These are phyloP conservation scores for Terebella lapidaria DNA, from an alignment of 2,888 invertebrate species.

Conservation along the genomic window DNA sequence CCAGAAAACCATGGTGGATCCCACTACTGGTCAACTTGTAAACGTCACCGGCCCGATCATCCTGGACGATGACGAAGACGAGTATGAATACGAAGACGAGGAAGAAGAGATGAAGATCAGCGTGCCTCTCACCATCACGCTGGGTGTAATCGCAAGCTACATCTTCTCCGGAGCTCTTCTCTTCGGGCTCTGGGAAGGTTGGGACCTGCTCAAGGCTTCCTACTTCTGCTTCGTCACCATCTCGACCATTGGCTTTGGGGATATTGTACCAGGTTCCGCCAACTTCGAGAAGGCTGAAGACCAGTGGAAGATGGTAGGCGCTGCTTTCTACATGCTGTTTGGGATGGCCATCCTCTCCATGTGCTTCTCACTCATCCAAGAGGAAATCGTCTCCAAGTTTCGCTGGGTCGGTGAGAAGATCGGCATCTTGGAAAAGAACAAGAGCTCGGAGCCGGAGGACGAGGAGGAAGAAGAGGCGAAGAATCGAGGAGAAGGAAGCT, in stretches of 20 bases:
- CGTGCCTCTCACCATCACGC: constrained; percentile 50
- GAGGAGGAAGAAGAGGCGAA: too few relatives aligned
- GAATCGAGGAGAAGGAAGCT: too few relatives aligned
- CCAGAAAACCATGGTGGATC: too few relatives aligned
- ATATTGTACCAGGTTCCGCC: constrained; percentile 41
- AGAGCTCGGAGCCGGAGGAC: too few relatives aligned
- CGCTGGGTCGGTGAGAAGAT: too few relatives aligned
- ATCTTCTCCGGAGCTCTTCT: constrained; percentile 49
- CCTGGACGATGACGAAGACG: constrained; percentile 39
- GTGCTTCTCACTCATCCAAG: constrained; percentile 53
- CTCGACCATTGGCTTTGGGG: too few relatives aligned
- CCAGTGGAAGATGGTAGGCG: constrained; percentile 44
- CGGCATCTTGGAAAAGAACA: too few relatives aligned
- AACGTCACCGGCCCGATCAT: too few relatives aligned
- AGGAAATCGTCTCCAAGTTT: constrained; percentile 49
- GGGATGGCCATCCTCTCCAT: too few relatives aligned
- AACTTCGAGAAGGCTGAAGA: constrained; percentile 33
- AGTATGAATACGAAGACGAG: constrained; percentile 47
- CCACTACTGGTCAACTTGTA: background rate
- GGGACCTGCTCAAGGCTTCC: constrained; percentile 40
- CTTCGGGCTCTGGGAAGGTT: constrained; percentile 50
- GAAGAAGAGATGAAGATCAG: constrained; percentile 47
- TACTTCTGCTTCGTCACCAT: constrained; percentile 54
- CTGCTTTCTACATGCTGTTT: too few relatives aligned
- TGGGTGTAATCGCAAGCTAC: constrained; percentile 48